Percentiles rank a stretch among this genome's conserved stretches.
These are phyloP conservation scores for Myiagra hebetior DNA, from an alignment of 2,113 vertebrate species.

Conservation along the genomic window DNA sequence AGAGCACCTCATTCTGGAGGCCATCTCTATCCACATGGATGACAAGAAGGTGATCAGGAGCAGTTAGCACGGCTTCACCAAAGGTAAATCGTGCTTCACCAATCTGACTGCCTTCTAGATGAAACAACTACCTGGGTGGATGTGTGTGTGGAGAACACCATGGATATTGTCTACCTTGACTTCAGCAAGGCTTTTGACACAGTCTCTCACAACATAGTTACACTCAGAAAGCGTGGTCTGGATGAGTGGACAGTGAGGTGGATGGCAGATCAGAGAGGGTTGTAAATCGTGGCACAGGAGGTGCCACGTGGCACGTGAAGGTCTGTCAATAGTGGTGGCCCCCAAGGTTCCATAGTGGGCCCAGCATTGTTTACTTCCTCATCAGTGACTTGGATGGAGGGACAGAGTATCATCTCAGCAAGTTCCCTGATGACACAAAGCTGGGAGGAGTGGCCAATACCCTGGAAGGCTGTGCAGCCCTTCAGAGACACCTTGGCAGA, in stretches of 20 bases:
- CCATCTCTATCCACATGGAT: no score
- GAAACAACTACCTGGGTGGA: not conserved
- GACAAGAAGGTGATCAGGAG: not conserved
- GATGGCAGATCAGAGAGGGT: not conserved
- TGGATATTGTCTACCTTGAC: not conserved
- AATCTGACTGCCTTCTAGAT: not conserved
- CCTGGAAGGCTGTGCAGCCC: not conserved
- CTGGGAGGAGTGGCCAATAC: rapidly evolving
- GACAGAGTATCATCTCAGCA: not conserved
- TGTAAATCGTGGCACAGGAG: not conserved
- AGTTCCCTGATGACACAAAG: not conserved
- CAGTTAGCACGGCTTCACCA: not conserved
- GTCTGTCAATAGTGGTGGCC: not conserved
- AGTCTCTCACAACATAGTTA: not conserved
- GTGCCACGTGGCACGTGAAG: no score
- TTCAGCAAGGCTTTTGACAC: not conserved
- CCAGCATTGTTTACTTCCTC: not conserved
- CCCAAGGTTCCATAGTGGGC: not conserved
- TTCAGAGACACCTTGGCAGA: not conserved
- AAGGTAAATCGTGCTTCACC: not conserved
- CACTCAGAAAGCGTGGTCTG: not conserved
- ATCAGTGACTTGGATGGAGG: no score
- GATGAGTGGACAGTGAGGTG: not conserved
- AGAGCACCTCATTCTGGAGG: not conserved
- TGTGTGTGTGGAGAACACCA: not conserved